A percentile compares a stretch with the other conserved stretches of the same genome.
Conservation (phyloP, 2,113 vertebrate species). For the Edolisoma coerulescens region DNA sequence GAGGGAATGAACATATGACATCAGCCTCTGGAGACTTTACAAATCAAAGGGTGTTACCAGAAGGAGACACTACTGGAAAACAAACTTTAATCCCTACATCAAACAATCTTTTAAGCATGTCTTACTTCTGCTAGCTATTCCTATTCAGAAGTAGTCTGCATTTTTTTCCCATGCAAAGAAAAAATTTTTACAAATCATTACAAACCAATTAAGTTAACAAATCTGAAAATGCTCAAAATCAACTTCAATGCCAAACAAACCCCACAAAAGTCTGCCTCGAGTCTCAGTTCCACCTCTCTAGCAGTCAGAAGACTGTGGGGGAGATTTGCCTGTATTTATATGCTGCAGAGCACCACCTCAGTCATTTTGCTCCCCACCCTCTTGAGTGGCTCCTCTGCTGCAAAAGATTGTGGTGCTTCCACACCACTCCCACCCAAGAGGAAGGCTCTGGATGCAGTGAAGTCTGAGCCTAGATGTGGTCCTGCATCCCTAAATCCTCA, state of each 20-base stretch:
- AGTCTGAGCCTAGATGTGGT: background rate
- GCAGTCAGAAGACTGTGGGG: background rate
- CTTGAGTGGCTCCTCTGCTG: background rate
- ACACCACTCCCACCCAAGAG: background rate
- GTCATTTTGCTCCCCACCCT: background rate
- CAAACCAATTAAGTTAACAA: background rate
- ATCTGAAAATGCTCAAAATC: background rate
- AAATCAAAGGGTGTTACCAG: background rate
- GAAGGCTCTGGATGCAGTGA: background rate
- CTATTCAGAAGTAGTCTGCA: background rate
- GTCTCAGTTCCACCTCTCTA: background rate
- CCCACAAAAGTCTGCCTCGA: background rate
- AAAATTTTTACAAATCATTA: background rate
- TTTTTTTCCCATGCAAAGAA: background rate
- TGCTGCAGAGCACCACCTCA: background rate
- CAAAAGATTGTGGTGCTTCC: background rate
- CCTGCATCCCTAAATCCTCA: background rate
- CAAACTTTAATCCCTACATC: background rate
- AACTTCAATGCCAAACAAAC: background rate
- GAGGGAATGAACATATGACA: background rate
- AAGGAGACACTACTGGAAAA: background rate
- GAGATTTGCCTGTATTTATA: constrained; percentile 1
- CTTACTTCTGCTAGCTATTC: background rate
- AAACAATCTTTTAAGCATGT: background rate
- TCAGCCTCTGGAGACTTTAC: background rate